phyloP scores from a whole-genome alignment of 2,797 vertebrate genomes.

The Otus scops region DNA sequence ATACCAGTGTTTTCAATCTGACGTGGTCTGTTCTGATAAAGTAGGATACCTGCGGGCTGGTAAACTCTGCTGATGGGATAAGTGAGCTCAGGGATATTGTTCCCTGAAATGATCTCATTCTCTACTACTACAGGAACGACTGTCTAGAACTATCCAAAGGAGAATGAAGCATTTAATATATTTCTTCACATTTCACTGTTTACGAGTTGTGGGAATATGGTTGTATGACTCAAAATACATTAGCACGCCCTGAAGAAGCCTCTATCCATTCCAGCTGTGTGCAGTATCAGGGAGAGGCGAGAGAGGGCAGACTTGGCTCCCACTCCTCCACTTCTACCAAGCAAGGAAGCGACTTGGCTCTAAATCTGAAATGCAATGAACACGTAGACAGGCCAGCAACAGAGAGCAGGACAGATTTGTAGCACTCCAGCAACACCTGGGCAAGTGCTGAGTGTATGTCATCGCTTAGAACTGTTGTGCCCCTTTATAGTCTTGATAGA shows the following conservation, averaged over 20 bases:
- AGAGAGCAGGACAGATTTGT: constrained; percentile 12
- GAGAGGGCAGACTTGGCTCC: background rate
- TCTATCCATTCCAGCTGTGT: fast-evolving
- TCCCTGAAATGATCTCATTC: background rate
- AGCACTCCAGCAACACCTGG: constrained; percentile 13
- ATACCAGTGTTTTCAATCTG: background rate
- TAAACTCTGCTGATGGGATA: background rate
- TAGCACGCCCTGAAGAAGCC: background rate
- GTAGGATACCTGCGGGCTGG: background rate
- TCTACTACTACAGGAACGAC: background rate
- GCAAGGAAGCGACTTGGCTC: background rate
- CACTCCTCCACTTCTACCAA: fast-evolving
- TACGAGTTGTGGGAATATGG: background rate
- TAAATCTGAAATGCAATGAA: background rate
- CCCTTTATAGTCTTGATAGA: background rate
- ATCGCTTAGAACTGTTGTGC: background rate
- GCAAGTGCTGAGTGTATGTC: constrained; percentile 14
- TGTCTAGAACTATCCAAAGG: background rate
- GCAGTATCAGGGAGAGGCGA: background rate
- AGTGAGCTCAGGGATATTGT: background rate
- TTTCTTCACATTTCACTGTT: background rate
- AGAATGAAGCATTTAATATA: background rate
- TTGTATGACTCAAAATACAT: background rate
- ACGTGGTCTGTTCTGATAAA: background rate
- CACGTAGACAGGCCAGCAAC: background rate